A percentile compares a stretch with the other conserved stretches of the same genome.
These are phyloP conservation scores for Thalassaphorura encarpata DNA, from an alignment of 1,140 invertebrate species.

Conservation along the genomic window DNA sequence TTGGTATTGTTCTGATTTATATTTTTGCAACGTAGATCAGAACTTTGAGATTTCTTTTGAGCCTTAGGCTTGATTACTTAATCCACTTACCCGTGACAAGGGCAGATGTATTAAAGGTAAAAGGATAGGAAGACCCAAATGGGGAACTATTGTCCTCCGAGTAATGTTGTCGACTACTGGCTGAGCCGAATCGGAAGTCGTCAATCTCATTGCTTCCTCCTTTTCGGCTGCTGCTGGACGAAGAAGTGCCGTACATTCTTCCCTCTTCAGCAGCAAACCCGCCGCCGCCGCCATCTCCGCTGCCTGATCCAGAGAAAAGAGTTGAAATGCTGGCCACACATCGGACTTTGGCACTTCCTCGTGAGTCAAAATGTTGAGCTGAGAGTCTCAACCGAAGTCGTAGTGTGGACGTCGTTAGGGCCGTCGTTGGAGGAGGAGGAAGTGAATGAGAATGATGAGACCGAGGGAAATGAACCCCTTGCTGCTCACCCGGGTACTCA, in stretches of 20 bases:
- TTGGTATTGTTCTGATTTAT: not conserved
- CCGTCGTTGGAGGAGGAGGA: not conserved
- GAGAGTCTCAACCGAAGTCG: conserved; percentile 3
- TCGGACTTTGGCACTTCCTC: conserved; percentile 18
- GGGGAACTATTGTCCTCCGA: not conserved
- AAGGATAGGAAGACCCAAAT: conserved; percentile 3
- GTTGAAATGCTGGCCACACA: conserved; percentile 22
- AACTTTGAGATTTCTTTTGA: not conserved
- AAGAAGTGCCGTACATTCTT: not conserved
- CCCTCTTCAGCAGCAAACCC: not conserved
- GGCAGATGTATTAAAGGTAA: conserved; percentile 4
- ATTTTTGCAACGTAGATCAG: not conserved
- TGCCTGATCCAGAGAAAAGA: conserved; percentile 21
- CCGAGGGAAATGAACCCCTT: not conserved
- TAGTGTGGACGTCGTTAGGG: not conserved
- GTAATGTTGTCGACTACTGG: not conserved
- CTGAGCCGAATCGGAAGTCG: not conserved
- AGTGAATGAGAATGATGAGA: not conserved
- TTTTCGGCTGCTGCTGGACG: not conserved
- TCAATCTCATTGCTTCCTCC: not conserved
- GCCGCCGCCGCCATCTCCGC: conserved; percentile 14
- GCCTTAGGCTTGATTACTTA: not conserved
- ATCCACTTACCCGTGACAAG: conserved; percentile 5
- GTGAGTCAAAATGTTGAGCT: conserved; percentile 10
- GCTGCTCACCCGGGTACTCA: too few species aligned